A percentile compares a stretch with the other conserved stretches of the same genome.
Evolutionary conservation across 1,140 invertebrate species (phyloP).

Genomic region (Lordiphosa clarofinis): DNA sequence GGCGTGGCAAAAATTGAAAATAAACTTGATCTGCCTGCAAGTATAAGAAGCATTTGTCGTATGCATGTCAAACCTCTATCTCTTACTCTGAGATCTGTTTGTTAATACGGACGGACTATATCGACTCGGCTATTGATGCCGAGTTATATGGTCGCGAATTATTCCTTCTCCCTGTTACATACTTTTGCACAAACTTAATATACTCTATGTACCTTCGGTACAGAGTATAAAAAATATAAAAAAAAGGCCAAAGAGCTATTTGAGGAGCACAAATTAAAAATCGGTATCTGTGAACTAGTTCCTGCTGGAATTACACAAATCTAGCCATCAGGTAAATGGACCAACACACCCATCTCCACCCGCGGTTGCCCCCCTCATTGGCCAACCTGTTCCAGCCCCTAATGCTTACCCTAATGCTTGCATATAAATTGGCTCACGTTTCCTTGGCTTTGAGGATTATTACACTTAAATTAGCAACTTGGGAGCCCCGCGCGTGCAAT

Average conservation of each 20-base stretch:
- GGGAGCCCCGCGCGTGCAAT: slow-evolving; percentile 67
- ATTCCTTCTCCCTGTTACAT: no score
- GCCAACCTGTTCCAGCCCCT: slow-evolving; percentile 3
- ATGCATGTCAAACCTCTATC: no score
- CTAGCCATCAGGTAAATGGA: slow-evolving; percentile 63
- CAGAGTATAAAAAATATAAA: no score
- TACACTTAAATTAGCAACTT: slow-evolving; percentile 78
- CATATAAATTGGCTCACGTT: slow-evolving; percentile 78
- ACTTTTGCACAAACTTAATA: no score
- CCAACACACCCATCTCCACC: slow-evolving; percentile 32
- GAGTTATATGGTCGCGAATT: no score
- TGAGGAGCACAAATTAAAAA: background rate
- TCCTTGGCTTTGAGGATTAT: slow-evolving; percentile 77
- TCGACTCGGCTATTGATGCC: no score
- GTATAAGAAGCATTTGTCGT: no score
- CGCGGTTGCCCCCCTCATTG: background rate
- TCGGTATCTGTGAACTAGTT: slow-evolving; percentile 21
- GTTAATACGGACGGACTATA: no score
- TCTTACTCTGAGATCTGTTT: no score
- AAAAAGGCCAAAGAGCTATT: background rate
- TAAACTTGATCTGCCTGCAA: no score
- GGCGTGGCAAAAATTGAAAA: no score
- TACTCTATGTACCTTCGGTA: no score
- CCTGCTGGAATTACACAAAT: slow-evolving; percentile 34
- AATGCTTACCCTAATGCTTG: slow-evolving; percentile 59